These are phyloP conservation scores for Pholis gunnellus DNA, from an alignment of 2,113 vertebrate species.

Conservation along the genomic window DNA sequence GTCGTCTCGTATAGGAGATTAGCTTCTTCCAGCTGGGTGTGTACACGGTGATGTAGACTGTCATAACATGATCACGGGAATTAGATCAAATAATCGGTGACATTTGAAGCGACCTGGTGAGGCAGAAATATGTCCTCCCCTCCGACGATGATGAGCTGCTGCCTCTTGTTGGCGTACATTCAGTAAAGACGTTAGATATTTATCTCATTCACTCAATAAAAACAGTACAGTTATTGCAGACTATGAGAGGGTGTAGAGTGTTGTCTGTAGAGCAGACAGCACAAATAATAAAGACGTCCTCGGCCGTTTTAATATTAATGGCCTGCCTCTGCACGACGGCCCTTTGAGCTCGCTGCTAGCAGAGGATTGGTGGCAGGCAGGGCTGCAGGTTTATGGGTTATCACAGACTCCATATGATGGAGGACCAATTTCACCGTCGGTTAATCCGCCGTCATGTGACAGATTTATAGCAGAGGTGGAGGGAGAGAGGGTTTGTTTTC, in stretches of 20 bases:
- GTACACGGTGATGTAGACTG: constrained; percentile 1
- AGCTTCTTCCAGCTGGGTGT: constrained; percentile 5
- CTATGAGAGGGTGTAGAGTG: neutral
- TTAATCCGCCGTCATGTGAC: constrained; percentile 30
- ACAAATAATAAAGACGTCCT: constrained; percentile 23
- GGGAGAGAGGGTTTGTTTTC: neutral
- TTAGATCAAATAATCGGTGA: constrained; percentile 39
- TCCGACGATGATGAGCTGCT: neutral
- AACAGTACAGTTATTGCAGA: neutral
- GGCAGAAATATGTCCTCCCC: neutral
- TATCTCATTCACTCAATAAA: neutral
- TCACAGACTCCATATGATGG: neutral
- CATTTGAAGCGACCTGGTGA: constrained; percentile 12
- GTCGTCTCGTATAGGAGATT: constrained; percentile 17
- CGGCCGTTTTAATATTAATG: constrained; percentile 9
- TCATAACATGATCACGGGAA: constrained; percentile 31
- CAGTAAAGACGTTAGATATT: neutral
- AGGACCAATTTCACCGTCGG: constrained; percentile 12
- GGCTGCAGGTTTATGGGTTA: constrained; percentile 2
- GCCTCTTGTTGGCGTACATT: neutral
- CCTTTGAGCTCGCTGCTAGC: neutral
- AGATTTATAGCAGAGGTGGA: neutral
- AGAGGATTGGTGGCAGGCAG: neutral
- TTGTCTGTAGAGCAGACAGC: neutral
- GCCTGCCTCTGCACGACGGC: neutral